Evolutionary conservation across 2,888 invertebrate species (phyloP).

Genomic region (Polia nebulosa): DNA sequence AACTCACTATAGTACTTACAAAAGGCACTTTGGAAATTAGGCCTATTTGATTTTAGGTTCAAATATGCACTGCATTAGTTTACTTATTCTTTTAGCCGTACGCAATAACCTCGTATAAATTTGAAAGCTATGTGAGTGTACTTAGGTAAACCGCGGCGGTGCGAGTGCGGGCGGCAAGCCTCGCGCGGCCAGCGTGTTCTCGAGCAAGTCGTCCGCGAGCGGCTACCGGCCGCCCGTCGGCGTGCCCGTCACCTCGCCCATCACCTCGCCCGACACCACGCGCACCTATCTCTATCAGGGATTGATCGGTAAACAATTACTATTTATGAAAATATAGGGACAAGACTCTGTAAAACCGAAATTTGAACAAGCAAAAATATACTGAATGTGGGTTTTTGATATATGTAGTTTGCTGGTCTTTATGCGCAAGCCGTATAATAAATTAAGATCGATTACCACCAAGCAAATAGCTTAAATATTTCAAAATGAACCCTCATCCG

Average conservation of each 20-base stretch:
- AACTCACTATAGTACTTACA: not conserved
- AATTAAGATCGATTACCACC: too few relatives aligned
- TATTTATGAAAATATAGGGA: too few relatives aligned
- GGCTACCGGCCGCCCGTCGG: conserved; percentile 94
- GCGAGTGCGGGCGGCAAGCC: conserved; percentile 90
- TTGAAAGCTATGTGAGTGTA: conserved; percentile 24
- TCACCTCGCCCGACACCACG: conserved; percentile 97
- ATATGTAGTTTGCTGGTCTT: too few relatives aligned
- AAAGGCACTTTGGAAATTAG: not conserved
- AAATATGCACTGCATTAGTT: conserved; percentile 10
- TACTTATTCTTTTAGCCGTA: not conserved
- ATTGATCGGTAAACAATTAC: conserved; percentile 91
- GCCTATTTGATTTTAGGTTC: not conserved
- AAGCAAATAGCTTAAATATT: not conserved
- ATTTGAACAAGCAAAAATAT: too few relatives aligned
- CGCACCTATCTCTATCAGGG: conserved; percentile 98
- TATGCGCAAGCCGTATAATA: too few relatives aligned
- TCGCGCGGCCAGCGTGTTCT: conserved; percentile 97
- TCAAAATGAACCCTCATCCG: not conserved
- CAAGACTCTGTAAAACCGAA: too few relatives aligned
- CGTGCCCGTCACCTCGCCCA: conserved; percentile 95
- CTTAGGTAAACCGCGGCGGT: conserved; percentile 87
- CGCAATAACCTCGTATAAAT: not conserved
- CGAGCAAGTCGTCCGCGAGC: conserved; percentile 97
- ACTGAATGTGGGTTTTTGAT: too few relatives aligned